Conservation (phyloP, 1,140 invertebrate species). For the Eufriesea mexicana region DNA sequence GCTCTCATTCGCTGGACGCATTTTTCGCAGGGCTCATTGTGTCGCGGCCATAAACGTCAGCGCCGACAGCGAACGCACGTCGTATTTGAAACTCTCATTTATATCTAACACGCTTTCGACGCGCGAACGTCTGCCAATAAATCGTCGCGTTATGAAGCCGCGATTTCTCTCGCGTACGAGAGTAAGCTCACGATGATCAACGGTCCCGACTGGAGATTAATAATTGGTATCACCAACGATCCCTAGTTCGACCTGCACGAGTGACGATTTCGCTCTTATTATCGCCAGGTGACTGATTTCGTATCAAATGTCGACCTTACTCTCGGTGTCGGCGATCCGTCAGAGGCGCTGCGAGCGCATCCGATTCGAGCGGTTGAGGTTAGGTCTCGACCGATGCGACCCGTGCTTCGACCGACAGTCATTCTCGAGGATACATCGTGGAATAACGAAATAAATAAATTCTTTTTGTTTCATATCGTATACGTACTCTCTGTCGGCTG, state of each 20-base stretch:
- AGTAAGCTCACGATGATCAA: conserved; percentile 15
- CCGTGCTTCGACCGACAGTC: neutral
- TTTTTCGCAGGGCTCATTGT: conserved; percentile 54
- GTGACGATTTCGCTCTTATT: conserved; percentile 34
- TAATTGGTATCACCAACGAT: conserved; percentile 9
- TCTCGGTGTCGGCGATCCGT: neutral
- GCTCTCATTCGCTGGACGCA: too few species aligned
- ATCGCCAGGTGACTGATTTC: conserved; percentile 4
- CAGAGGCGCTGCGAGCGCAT: neutral
- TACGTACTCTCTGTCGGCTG: too few species aligned
- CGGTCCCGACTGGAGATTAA: conserved; percentile 17
- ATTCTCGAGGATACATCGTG: neutral
- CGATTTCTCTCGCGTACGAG: neutral
- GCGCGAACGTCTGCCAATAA: conserved; percentile 19
- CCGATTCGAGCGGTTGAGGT: too few species aligned
- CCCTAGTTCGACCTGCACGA: conserved; percentile 25
- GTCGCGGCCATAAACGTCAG: conserved; percentile 58
- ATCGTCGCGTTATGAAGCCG: conserved; percentile 16
- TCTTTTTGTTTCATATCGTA: neutral
- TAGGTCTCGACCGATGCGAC: neutral
- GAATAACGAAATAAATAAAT: neutral
- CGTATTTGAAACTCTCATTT: conserved; percentile 57
- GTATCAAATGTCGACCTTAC: conserved; percentile 23
- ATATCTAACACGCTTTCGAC: conserved; percentile 30
- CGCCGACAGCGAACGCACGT: conserved; percentile 36